Evolutionary conservation across 2,113 vertebrate genomes (phyloP).

Genomic region (Ictalurus punctatus): DNA sequence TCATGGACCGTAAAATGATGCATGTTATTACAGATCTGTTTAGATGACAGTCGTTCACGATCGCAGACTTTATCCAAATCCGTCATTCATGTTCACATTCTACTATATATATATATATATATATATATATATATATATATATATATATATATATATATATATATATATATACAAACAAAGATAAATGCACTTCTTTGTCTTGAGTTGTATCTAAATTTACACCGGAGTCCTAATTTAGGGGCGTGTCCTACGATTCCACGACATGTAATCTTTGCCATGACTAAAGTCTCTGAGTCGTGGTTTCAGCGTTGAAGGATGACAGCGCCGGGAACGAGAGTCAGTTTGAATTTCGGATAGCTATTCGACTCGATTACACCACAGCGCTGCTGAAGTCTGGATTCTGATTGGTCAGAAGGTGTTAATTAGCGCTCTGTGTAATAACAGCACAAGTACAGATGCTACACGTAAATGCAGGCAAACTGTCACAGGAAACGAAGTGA

Average conservation of each 20-base stretch:
- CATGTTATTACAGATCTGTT: background rate
- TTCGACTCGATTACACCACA: background rate
- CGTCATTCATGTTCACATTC: background rate
- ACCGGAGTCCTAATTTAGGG: constrained; percentile 34
- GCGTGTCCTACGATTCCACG: background rate
- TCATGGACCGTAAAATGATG: background rate
- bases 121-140: background rate
- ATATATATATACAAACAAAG: background rate
- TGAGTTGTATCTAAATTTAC: constrained; percentile 31
- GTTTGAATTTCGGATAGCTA: background rate
- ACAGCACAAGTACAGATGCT: background rate
- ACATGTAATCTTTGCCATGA: background rate
- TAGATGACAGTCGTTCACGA: background rate
- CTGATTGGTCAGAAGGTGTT: background rate
- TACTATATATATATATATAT: background rate
- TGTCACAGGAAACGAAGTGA: background rate
- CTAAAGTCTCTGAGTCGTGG: constrained; percentile 67
- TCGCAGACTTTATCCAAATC: background rate
- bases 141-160: background rate
- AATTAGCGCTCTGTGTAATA: too few species aligned
- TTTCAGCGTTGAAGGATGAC: constrained; percentile 31
- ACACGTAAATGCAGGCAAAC: background rate
- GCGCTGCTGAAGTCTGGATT: background rate
- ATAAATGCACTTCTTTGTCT: background rate
- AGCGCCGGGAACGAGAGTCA: constrained; percentile 64